Evolutionary conservation across 2,888 invertebrate genomes (phyloP), one percentile per base, ranked within the genome.

Genomic region (Leucoptera coffeella): DNA sequence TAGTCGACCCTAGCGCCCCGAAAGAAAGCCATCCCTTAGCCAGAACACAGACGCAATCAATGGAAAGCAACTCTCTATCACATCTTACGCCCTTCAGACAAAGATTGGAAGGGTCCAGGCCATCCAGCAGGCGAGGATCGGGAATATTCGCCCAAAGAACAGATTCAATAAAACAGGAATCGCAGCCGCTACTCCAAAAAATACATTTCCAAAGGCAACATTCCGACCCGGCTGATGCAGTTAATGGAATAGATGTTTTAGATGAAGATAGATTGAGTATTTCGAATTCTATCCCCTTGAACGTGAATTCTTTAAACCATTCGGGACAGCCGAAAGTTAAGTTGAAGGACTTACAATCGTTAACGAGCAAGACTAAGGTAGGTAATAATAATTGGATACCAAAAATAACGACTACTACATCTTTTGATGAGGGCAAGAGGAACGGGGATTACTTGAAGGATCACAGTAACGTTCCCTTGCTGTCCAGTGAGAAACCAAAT

Each of bases 321-420:
- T 37, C 38, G 25, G 45, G 47, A 9, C 61, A 57, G 30, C 60
- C 64, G 0, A 50, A 55, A 36, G 62, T 65, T 0, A 65, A 62
- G 38, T 41, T 67, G 44, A 69, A 61, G 47, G 65, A 65, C 19
- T 47, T 46, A 17, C 52, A 55, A 27, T 46, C 57, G 3, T 40
- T 58, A 17, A 17, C 6, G 6, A 61, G 58, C 34, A 62, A 57
- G 35, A 41, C 50, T 15, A 62, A 62, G 41, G 45, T 60, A 40
- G 71, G 65, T 33, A 71, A 69, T 45, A 72, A 72, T 33, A 69
- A 69, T 45, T 72, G 71, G 67, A 56, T 69, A 34, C 50, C 65
- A 2, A 67, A 65, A 32, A 35, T 69, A 29, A 54, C 67, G 2
- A 51, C 65, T 8, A 58, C 71, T 2, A 65, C 60, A 35, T 69